phyloP scores from a whole-genome alignment of 2,888 invertebrate genomes.

The Perizoma affinitatum region DNA sequence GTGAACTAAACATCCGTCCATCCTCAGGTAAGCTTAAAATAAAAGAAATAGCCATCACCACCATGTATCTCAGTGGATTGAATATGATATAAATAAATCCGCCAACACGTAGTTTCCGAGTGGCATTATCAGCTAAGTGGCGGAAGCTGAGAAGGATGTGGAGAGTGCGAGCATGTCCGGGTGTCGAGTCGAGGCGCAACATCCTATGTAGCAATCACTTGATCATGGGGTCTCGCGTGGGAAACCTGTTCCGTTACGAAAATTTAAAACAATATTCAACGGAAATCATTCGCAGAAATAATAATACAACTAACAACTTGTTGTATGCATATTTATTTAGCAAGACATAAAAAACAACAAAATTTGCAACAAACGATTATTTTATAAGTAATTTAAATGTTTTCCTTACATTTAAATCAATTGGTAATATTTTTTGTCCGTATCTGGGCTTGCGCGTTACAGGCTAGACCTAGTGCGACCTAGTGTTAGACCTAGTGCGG shows the following conservation, averaged over 20 bases:
- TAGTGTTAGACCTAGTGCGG: too few species aligned
- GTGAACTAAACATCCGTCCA: conserved; percentile 1
- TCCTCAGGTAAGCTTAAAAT: neutral
- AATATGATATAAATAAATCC: neutral
- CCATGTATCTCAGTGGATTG: neutral
- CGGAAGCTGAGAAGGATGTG: conserved; percentile 20
- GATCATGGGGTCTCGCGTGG: conserved; percentile 21
- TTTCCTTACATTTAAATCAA: too few species aligned
- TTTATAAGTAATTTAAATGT: too few species aligned
- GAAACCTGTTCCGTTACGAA: neutral
- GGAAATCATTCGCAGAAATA: too few species aligned
- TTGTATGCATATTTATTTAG: too few species aligned
- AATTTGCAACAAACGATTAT: too few species aligned
- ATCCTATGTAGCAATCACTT: conserved; percentile 28
- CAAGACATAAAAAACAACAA: too few species aligned
- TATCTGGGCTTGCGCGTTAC: too few species aligned
- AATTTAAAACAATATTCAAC: too few species aligned
- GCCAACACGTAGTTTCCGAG: conserved; percentile 7
- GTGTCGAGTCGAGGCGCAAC: conserved; percentile 20
- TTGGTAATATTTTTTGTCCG: too few species aligned
- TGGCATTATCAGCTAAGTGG: conserved; percentile 8
- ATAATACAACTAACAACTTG: too few species aligned
- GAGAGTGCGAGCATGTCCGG: conserved; percentile 21
- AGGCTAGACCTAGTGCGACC: too few species aligned
- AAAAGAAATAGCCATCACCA: neutral